Conservation (phyloP, 2,113 vertebrate genomes). For the Nerophis ophidion region DNA sequence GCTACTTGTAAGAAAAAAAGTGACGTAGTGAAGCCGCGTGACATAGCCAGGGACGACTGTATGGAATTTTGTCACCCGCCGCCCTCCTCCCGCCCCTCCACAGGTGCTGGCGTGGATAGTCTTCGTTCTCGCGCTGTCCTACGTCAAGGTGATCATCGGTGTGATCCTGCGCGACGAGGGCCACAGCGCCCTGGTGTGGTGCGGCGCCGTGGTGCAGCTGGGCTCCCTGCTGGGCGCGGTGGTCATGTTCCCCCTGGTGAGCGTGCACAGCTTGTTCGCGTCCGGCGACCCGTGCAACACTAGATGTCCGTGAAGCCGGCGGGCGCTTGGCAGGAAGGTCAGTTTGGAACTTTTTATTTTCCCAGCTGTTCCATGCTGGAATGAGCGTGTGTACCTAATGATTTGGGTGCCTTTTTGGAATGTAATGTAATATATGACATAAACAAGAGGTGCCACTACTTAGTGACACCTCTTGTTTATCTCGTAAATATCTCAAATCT, state of each 20-base stretch:
- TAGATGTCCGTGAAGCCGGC: slow-evolving; percentile 45
- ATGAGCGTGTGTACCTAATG: neutral
- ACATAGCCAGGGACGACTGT: too few species aligned
- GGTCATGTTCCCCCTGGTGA: slow-evolving; percentile 76
- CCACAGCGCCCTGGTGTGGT: slow-evolving; percentile 79
- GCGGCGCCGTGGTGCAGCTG: slow-evolving; percentile 77
- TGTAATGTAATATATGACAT: too few species aligned
- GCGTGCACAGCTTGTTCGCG: slow-evolving; percentile 64
- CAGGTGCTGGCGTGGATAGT: slow-evolving; percentile 75
- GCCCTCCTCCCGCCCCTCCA: neutral
- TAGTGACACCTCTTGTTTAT: too few species aligned
- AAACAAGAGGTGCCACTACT: too few species aligned
- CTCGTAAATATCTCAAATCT: too few species aligned
- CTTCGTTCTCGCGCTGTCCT: slow-evolving; percentile 73
- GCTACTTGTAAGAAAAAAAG: too few species aligned
- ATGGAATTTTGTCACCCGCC: too few species aligned
- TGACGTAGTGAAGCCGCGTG: too few species aligned
- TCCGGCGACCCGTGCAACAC: slow-evolving; percentile 75
- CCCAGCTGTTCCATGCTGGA: neutral
- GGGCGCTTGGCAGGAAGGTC: too few species aligned
- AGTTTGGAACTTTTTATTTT: neutral
- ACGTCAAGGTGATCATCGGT: slow-evolving; percentile 79
- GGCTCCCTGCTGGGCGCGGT: slow-evolving; percentile 80
- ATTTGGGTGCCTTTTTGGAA: too few species aligned
- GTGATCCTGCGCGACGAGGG: slow-evolving; percentile 76